Evolutionary conservation across 2,888 invertebrate genomes (phyloP), one percentile per base, ranked within the genome.

Genomic region (Sphaerophoria taeniata): DNA sequence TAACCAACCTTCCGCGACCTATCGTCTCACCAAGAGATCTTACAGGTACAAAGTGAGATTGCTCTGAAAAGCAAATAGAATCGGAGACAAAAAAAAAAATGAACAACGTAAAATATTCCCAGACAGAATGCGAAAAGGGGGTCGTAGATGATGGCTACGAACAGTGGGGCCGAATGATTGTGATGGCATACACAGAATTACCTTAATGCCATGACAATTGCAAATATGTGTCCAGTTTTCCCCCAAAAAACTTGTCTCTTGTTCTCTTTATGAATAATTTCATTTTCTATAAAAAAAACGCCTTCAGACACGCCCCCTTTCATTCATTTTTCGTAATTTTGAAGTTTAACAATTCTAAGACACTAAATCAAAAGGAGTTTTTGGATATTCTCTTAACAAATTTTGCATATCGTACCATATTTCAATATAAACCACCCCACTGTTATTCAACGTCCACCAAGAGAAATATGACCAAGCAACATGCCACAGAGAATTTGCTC

Each of bases 401-500:
- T 1, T 0, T 36, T 36, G 5, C 3, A 14, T 16, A 4, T 36
- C 0, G 2, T 7, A 3, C 36, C 6, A 12, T 0, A 5, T 4
- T 1, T 2, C 5, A 36, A 7, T 11, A n/a, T 0, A 43, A 0
- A 6, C 0, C 12, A 12, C 6, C 4, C 60, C 43, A 60, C 60
- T 43, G 43, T 60, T 39, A 43, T 9, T 0, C 43, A 39, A 12
- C 63, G 78, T 65, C 80, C 24, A 71, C 75, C 70, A 86, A 83
- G 65, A 67, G 16, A 47, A 78, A 24, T 65, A 78, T 56, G 69
- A 74, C 74, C 71, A 67, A 34, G 60, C 47, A 69, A 81, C 80
- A 81, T 81, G 77, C 76, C 85, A 85, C 81, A 73, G 70, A 84
- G 83, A 87, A 87, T 88, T 88, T 85, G 81, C 87, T 87, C 87